These are phyloP conservation scores for Sclerurus mexicanus DNA, from an alignment of 2,113 vertebrate genomes.

Conservation along the genomic window DNA sequence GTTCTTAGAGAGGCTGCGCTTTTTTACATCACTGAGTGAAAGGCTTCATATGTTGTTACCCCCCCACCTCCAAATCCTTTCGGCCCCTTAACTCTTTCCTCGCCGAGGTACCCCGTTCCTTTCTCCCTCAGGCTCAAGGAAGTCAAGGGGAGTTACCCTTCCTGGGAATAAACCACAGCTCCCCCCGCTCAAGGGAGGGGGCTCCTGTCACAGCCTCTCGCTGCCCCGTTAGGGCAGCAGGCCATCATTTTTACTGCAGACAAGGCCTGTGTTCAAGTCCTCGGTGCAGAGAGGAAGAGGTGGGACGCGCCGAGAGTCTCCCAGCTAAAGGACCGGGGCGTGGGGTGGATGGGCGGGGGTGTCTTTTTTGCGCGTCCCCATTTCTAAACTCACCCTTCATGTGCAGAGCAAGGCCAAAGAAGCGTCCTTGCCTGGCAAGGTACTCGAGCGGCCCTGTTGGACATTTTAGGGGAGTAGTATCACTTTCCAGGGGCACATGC, in stretches of 20 bases:
- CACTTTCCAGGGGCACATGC: background rate
- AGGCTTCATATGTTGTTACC: constrained; percentile 53
- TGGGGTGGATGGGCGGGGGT: fast-evolving
- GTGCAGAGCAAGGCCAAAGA: background rate
- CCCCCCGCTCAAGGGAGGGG: background rate
- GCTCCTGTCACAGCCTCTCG: background rate
- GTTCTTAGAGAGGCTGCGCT: background rate
- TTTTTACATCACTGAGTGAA: constrained; percentile 55
- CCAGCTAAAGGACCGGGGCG: background rate
- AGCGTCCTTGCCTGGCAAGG: background rate
- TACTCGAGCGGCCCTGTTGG: no score
- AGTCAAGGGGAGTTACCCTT: background rate
- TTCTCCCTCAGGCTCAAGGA: background rate
- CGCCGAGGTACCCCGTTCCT: background rate
- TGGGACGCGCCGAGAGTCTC: background rate
- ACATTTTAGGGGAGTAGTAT: background rate
- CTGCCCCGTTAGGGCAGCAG: background rate
- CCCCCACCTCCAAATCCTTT: background rate
- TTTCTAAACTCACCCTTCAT: background rate
- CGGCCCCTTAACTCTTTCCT: constrained; percentile 66
- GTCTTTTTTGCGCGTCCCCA: background rate
- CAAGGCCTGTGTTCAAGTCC: background rate
- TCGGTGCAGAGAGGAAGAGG: background rate
- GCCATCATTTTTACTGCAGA: background rate
- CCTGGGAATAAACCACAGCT: background rate